Evolutionary conservation across 2,113 vertebrate species (phyloP).

Genomic region (Antechinus stuartii): DNA sequence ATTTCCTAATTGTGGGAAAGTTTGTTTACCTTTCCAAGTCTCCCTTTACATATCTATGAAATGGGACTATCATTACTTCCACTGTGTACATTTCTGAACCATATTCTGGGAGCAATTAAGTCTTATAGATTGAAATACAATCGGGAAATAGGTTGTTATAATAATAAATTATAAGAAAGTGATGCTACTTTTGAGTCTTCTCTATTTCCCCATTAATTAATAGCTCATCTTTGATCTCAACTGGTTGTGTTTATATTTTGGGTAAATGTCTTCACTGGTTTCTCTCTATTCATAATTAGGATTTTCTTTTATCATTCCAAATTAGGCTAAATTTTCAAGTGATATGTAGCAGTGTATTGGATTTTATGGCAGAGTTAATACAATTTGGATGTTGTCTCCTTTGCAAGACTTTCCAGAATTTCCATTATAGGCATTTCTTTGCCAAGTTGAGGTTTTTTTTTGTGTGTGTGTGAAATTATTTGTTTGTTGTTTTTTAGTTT

Average conservation of each 20-base stretch:
- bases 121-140: not conserved
- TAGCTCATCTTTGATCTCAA: not conserved
- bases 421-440: not conserved
- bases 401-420: not conserved
- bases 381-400: not conserved
- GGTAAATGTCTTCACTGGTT: not conserved
- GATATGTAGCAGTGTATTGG: not conserved
- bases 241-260: not conserved
- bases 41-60: not conserved
- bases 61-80: not conserved
- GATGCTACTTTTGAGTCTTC: not conserved
- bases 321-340: not conserved
- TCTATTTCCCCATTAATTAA: not conserved
- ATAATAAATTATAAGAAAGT: conserved; percentile 12
- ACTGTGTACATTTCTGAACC: not conserved
- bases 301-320: not conserved
- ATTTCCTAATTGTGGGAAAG: not conserved
- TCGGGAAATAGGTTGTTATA: not conserved
- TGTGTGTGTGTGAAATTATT: not conserved
- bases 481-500: not conserved
- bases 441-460: not conserved
- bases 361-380: conserved; percentile 1
- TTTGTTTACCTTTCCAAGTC: not conserved
- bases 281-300: not conserved
- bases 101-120: not conserved